phyloP scores from a whole-genome alignment of 2,113 vertebrate species.

The Nycticryphes semicollaris region DNA sequence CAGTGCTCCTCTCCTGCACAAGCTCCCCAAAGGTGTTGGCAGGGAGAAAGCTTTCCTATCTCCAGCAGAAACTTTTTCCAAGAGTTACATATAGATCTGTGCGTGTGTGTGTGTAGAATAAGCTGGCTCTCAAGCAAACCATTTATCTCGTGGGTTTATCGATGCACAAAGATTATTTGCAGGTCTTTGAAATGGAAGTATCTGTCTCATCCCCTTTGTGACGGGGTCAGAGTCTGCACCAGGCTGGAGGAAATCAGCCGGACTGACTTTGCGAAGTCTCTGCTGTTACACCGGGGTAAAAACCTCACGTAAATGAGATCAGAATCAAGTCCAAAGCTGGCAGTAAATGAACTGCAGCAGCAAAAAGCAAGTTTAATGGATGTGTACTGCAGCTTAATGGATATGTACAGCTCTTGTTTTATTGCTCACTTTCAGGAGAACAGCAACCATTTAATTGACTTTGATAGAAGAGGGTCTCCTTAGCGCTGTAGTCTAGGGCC shows the following conservation, averaged over 20 bases:
- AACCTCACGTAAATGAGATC: background rate
- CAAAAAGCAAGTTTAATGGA: constrained; percentile 47
- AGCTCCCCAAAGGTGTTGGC: background rate
- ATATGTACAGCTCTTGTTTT: constrained; percentile 23
- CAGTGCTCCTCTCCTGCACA: background rate
- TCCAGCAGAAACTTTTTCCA: background rate
- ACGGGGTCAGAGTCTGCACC: background rate
- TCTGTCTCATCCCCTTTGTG: background rate
- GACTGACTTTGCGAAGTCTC: background rate
- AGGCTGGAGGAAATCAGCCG: background rate
- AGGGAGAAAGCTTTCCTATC: background rate
- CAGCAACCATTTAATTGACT: constrained; percentile 51
- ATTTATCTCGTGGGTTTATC: background rate
- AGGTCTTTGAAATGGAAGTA: background rate
- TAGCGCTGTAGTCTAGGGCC: background rate
- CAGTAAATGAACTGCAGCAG: constrained; percentile 35
- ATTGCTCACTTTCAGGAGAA: constrained; percentile 1
- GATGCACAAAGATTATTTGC: background rate
- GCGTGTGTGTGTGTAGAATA: background rate
- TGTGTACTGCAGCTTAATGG: constrained; percentile 43
- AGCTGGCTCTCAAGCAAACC: background rate
- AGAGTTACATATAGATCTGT: fast-evolving
- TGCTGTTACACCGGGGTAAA: background rate
- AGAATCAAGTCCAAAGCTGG: background rate
- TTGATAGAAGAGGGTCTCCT: constrained; percentile 45